Conservation (phyloP, 2,888 invertebrate species). For the Pharmacophagus antenor region DNA sequence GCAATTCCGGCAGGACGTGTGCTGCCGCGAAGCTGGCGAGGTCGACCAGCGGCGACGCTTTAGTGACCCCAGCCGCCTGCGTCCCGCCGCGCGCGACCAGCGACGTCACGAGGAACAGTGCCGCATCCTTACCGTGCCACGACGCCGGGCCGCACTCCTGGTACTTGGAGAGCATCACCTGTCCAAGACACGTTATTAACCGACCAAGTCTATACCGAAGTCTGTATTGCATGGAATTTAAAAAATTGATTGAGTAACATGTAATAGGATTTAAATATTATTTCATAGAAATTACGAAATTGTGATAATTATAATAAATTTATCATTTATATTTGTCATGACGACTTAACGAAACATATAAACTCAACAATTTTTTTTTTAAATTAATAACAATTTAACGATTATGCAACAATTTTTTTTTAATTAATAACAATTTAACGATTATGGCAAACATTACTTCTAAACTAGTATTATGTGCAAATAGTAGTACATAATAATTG, state of each 20-base stretch:
- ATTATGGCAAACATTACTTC: too few relatives aligned
- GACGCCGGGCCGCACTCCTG: conserved; percentile 86
- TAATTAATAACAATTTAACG: too few relatives aligned
- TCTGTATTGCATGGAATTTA: neutral
- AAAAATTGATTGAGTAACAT: neutral
- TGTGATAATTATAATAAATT: too few relatives aligned
- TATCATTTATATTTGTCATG: too few relatives aligned
- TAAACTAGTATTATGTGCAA: too few relatives aligned
- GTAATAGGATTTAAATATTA: too few relatives aligned
- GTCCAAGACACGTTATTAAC: conserved; percentile 17
- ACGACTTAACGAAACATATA: too few relatives aligned
- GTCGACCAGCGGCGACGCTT: conserved; percentile 93
- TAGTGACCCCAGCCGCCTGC: conserved; percentile 94
- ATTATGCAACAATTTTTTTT: too few relatives aligned
- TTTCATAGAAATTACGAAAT: too few relatives aligned
- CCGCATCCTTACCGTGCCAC: conserved; percentile 98
- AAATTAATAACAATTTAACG: too few relatives aligned
- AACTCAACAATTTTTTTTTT: too few relatives aligned
- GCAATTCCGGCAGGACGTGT: conserved; percentile 93
- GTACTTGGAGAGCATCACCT: conserved; percentile 90
- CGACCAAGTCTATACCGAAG: neutral
- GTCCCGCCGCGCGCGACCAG: conserved; percentile 94
- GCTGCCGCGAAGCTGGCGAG: conserved; percentile 93
- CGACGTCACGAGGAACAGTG: conserved; percentile 97
- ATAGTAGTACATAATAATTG: too few relatives aligned